Percentiles rank a stretch among this genome's conserved stretches.
Evolutionary conservation across 2,113 vertebrate genomes (phyloP).

Genomic region (Sphaerodactylus townsendi): DNA sequence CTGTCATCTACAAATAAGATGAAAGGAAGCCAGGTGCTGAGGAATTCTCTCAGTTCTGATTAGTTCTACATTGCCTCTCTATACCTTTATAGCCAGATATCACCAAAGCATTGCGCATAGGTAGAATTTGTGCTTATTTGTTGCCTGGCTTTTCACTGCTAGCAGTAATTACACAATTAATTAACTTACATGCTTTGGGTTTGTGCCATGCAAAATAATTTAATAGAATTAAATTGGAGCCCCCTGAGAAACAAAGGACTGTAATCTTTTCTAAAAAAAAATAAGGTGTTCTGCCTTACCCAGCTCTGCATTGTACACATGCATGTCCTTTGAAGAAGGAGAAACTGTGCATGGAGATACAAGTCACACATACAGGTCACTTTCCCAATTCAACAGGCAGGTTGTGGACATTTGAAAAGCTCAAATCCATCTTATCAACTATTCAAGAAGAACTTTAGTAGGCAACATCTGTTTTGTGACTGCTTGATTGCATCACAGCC

Average conservation of each 20-base stretch:
- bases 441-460: background rate
- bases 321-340: background rate
- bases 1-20: conserved; percentile 12
- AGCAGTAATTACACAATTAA: background rate
- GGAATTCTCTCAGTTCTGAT: background rate
- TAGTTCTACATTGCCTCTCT: background rate
- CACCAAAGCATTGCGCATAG: background rate
- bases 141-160: background rate
- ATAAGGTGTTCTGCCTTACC: background rate
- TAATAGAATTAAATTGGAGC: background rate
- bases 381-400: background rate
- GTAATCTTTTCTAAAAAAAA: background rate
- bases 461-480: background rate
- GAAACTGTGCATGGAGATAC: background rate
- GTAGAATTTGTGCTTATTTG: background rate
- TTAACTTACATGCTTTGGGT: background rate
- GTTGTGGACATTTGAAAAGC: background rate
- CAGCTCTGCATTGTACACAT: background rate
- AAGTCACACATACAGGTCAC: background rate
- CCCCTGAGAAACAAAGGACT: background rate
- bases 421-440: background rate
- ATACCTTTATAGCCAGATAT: background rate
- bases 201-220: background rate
- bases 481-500: background rate
- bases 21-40: background rate